A percentile compares a stretch with the other conserved stretches of the same genome.
These are phyloP conservation scores for Sinocyclocheilus anophthalmus DNA, from an alignment of 2,113 vertebrate genomes.

Conservation along the genomic window DNA sequence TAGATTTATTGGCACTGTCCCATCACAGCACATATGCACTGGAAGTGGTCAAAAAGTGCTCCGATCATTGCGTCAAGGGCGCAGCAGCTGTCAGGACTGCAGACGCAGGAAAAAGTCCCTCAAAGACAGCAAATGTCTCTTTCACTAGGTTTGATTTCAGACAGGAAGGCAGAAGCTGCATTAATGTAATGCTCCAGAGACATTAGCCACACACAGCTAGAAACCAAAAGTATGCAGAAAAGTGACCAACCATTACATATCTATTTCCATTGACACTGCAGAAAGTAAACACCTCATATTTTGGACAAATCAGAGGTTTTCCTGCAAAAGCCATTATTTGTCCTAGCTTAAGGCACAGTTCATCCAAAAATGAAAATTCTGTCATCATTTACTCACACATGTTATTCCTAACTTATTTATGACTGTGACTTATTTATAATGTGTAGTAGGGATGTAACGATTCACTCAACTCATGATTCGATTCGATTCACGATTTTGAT, in stretches of 20 bases:
- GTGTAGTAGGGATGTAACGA: too few species aligned
- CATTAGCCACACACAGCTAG: constrained; percentile 6
- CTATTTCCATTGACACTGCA: constrained; percentile 21
- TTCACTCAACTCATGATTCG: too few species aligned
- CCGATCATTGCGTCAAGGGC: neutral
- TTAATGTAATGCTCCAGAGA: constrained; percentile 27
- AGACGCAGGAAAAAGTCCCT: constrained; percentile 22
- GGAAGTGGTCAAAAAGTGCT: neutral
- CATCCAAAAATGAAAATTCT: neutral
- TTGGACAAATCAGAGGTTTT: constrained; percentile 6
- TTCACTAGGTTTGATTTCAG: constrained; percentile 22
- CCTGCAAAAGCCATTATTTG: neutral
- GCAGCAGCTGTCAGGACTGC: constrained; percentile 16
- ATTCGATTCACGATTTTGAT: too few species aligned
- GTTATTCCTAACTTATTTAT: neutral
- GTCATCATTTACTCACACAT: neutral
- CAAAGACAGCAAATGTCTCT: neutral
- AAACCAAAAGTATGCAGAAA: constrained; percentile 29
- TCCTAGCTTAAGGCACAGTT: neutral
- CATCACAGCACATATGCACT: neutral
- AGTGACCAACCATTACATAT: constrained; percentile 34
- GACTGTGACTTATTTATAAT: neutral
- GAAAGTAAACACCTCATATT: constrained; percentile 18
- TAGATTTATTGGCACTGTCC: neutral
- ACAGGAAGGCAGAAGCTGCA: constrained; percentile 20